Evolutionary conservation across 2,113 vertebrate genomes (phyloP), one percentile per base, ranked within the genome.

Genomic region (Naja naja): DNA sequence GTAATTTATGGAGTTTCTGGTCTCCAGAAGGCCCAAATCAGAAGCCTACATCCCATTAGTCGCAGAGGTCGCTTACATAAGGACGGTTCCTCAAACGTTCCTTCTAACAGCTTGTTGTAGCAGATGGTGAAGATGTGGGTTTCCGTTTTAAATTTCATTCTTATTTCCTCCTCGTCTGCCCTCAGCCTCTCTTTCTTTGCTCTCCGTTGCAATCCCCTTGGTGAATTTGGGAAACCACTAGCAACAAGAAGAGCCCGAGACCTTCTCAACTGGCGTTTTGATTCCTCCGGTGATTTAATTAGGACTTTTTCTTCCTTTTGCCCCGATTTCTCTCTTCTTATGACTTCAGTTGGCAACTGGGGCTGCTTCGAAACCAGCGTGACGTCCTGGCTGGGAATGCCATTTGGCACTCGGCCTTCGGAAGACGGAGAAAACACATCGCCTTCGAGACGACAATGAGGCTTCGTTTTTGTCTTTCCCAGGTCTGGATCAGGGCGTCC

Each of bases 151-250:
- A 56, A 56, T 23, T 56, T 69, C 18, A 5, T 34, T 74, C n/a
- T 18, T 18, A 43, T 74, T 34, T 6, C 30, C 64, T 14, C 30
- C n/a, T 18, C 6, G n/a, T 22, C 6, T 39, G 56, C 90, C 94
- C 88, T 94, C 89, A 12, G 0, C 0, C 2, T 0, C 39, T 93
- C 11, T 87, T 88, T 92, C 91, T 9, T 3, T 27, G 5, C 11
- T 25, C 53, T 23, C 43, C 16, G n/a, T 89, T 47, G 34, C 34
- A 4, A 69, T 30, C 86, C 25, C 86, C 92, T 52, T 27, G 89
- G 64, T 55, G 23, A 56, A 85, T 30, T 87, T 95, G 92, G 93
- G 69, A 93, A 97, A 98, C 97, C 98, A 98, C 98, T 98, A 98
- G 95, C 95, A 8, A 22, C 92, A 45, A 58, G 25, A 49, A 47